Base-by-base conservation (phyloP, 2,797 vertebrate genomes). In the Okamejei kenojei region DNA sequence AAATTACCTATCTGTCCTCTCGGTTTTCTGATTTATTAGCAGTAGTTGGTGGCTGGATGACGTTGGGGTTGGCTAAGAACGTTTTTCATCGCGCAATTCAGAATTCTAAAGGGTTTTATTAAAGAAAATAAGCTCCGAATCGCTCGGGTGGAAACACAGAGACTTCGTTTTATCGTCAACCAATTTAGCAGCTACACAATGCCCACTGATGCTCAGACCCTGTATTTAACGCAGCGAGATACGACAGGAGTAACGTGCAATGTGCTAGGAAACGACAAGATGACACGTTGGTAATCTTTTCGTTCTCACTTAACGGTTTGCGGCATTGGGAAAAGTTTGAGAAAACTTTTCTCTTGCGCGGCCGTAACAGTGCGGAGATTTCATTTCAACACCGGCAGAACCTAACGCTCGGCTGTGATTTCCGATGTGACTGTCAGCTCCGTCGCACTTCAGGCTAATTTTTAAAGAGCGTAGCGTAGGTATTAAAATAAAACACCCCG, bases 301-400 rank as follows among this genome's bases (percentile, higher is more conserved):
- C n/a, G n/a, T 68, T 63, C n/a, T 35, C 63, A 68, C 63, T 88
- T 88, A 88, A 88, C 84, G 84, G 84, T 88, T 88, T 61, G 29
- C 19, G 61, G 10, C 84, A 32, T 88, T 88, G 21, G n/a, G 63
- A 88, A 88, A 88, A 88, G 84, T 88, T 88, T n/a, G 1, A 68
- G 32, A 32, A 88, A 17, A 88, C 17, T 7, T 35, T 61, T 26
- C 10, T 74, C 26, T 74, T 68, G 65, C 15, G 38, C 54, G 6
- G 29, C 80, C 58, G 84, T 61, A 65, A 6, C 80, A 54, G 80
- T 58, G 80, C 54, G 29, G 58, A 88, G 82, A n/a, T 65, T 65
- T 15, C 11, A 13, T 13, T 63, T 23, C 0, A n/a, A 65, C 15
- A 8, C 15, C 65, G 9, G 21, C 63, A 0, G 7, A 68, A 17